These are phyloP conservation scores for Drosophila kanekoi DNA, from an alignment of 2,888 invertebrate genomes.

Conservation along the genomic window DNA sequence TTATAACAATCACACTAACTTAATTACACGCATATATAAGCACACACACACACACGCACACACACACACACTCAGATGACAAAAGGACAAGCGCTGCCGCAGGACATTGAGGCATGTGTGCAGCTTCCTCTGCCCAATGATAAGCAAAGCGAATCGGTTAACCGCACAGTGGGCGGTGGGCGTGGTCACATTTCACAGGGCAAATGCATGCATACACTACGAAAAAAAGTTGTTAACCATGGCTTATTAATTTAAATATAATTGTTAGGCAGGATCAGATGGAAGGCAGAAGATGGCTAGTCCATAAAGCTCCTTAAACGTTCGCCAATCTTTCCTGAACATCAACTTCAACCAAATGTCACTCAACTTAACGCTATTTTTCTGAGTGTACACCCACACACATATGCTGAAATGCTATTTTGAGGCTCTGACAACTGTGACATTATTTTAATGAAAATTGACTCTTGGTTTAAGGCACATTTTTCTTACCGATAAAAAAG, in stretches of 20 bases:
- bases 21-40: conserved; percentile 71
- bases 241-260: no score
- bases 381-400: background rate
- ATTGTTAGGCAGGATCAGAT: no score
- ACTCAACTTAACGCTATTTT: no score
- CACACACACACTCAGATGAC: background rate
- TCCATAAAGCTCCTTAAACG: no score
- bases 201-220: background rate
- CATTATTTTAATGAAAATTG: conserved; percentile 75
- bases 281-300: no score
- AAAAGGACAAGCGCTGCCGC: conserved; percentile 45
- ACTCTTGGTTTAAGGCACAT: conserved; percentile 45
- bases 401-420: conserved; percentile 43
- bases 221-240: no score
- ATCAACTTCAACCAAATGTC: no score
- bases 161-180: conserved; percentile 47
- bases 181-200: no score
- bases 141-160: conserved; percentile 72
- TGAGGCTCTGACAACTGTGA: conserved; percentile 51
- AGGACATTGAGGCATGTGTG: conserved; percentile 63
- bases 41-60: conserved; percentile 31
- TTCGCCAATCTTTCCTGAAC: no score
- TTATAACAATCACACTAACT: conserved; percentile 63
- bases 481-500: conserved; percentile 27
- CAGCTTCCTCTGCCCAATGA: conserved; percentile 47